Evolutionary conservation across 2,888 invertebrate species (phyloP).

Genomic region (Drosophila ezoana): DNA sequence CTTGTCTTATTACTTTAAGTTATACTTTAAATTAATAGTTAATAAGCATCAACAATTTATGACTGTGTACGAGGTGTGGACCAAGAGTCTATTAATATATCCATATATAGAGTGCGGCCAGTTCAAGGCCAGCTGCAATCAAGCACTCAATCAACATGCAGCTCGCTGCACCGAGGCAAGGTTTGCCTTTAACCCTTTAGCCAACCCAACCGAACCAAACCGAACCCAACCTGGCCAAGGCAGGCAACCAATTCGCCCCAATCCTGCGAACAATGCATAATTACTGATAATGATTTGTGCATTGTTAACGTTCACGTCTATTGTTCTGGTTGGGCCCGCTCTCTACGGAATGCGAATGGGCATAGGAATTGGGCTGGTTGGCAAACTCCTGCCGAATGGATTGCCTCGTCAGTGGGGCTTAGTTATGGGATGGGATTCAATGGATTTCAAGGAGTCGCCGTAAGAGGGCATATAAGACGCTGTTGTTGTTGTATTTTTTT

Average conservation of each 20-base stretch:
- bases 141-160: conserved; percentile 68
- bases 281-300: conserved; percentile 79
- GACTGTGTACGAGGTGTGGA: background rate
- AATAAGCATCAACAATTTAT: background rate
- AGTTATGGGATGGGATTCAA: conserved; percentile 61
- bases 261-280: conserved; percentile 70
- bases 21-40: too few relatives aligned
- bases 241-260: conserved; percentile 11
- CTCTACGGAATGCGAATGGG: conserved; percentile 13
- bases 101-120: conserved; percentile 13
- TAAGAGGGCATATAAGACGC: too few relatives aligned
- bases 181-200: conserved; percentile 12
- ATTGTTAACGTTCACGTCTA: conserved; percentile 66
- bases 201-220: conserved; percentile 1
- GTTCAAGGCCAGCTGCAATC: conserved; percentile 74
- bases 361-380: conserved; percentile 28
- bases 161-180: conserved; percentile 3
- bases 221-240: conserved; percentile 1
- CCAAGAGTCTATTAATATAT: conserved; percentile 2
- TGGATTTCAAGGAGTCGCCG: conserved; percentile 15
- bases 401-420: conserved; percentile 53
- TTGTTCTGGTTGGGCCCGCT: conserved; percentile 52
- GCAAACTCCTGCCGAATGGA: conserved; percentile 30
- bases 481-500: background rate
- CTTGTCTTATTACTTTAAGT: too few relatives aligned